Evolutionary conservation across 2,113 vertebrate species (phyloP), one percentile per base, ranked within the genome.

Genomic region (Mormyrus lacerda): DNA sequence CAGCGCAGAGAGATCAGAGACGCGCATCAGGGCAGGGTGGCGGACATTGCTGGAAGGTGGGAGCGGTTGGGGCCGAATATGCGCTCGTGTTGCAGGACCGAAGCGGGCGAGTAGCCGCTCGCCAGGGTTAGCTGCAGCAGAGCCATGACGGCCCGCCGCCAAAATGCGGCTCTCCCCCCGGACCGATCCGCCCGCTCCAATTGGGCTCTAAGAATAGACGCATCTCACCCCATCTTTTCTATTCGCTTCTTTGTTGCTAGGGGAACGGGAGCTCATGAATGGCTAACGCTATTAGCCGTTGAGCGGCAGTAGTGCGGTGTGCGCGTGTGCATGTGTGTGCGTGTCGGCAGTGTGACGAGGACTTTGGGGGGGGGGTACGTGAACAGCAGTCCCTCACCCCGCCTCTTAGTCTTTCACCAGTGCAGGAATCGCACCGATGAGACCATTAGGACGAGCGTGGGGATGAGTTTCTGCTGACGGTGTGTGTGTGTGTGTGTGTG

Each of bases 241-340:
- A 91, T 93, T 94, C 87, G 90, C 90, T 73, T 92, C 91, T 91
- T 92, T 83, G 93, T 95, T 91, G 92, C 93, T 91, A 91, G 91
- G 92, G 88, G 90, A 92, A 90, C 86, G 53, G 88, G 79, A 85
- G 92, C 87, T 90, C 89, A 87, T 47, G 87, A 92, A 92, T 73
- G 90, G 91, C 93, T 94, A 91, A 92, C 91, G 91, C 92, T 92
- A 92, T 91, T 90, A 90, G 58, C 91, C 92, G 89, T 90, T 91
- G 90, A 92, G 91, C 84, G 89, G 82, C 13, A 48, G 88, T n/a
- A 88, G 90, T 85, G 86, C 21, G 51, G 69, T 65, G 87, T 87
- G 87, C 35, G 27, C 21, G 17, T 42, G 87, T 42, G 85, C 42
- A 44, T 24, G 82, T 44, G 44, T 44, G 69, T 76, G 79, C 7